Evolutionary conservation across 2,113 vertebrate species (phyloP).

Genomic region (Percina caprodes): DNA sequence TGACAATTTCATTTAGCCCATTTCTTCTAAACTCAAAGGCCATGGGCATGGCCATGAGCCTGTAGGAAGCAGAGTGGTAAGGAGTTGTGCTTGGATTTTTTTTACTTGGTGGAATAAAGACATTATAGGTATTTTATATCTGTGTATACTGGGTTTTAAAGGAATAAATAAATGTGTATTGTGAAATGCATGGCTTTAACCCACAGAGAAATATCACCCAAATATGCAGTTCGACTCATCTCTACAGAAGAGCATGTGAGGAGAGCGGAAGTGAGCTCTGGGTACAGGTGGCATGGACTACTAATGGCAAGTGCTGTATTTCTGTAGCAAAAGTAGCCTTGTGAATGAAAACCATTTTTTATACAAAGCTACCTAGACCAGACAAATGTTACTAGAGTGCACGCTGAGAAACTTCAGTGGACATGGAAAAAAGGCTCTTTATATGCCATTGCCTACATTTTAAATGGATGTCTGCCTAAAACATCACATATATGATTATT

Average conservation of each 20-base stretch:
- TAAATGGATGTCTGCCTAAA: no score
- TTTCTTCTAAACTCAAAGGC: slow-evolving; percentile 18
- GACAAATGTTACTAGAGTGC: no score
- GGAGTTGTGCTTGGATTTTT: neutral
- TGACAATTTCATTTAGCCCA: slow-evolving; percentile 56
- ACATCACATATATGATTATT: no score
- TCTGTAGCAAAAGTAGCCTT: no score
- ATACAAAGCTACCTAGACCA: no score
- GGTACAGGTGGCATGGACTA: no score
- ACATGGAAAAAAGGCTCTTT: no score
- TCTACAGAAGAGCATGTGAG: neutral
- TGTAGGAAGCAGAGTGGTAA: neutral
- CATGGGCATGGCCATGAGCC: neutral
- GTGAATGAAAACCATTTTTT: no score
- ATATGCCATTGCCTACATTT: no score
- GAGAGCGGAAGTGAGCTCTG: no score
- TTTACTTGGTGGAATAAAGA: neutral
- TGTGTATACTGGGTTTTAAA: neutral
- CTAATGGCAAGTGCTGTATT: no score
- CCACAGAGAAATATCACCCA: neutral
- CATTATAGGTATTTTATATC: neutral
- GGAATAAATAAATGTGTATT: neutral
- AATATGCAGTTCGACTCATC: neutral
- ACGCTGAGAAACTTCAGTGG: no score
- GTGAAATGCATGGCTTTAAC: neutral